Base-by-base conservation (phyloP, 1,140 invertebrate species). In the Brachionus angularis region DNA sequence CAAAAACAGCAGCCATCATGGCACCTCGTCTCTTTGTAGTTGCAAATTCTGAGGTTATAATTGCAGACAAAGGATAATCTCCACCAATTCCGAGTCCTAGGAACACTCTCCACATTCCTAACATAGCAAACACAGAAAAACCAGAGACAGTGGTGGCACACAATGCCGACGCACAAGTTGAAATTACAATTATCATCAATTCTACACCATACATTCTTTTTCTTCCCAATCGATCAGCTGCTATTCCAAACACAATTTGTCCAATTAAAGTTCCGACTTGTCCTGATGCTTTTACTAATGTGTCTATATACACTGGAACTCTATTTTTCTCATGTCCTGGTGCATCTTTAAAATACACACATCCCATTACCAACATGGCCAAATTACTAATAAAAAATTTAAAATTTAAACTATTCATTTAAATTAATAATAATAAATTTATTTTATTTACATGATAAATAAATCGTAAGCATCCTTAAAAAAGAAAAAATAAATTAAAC, bases 11-110 rank as follows among this genome's bases (percentile, higher is more conserved):
- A n/a, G 67, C 67, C n/a, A 70, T 8, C 31, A 70, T 34, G 14
- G 31, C 27, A 3, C 67, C 67, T 16, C 67, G 42, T n/a, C 36
- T 18, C 8, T 50, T 50, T 34, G 33, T 36, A 14, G 25, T 70
- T 12, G 67, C 25, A 16, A 31, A 29, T 42, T 70, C 67, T 7
- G 46, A 39, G 7, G 67, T 50, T 3, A 70, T 50, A 2, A 36
- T 53, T 3, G 67, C 67, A 23, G 67, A 70, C 8, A 70, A n/a
- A 29, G 67, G 67, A 31, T 70, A 70, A 52, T 70, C 67, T 12
- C 67, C 67, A 23, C 67, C 67, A 14, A 70, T 70, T 50, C 67
- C 67, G 34, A 70, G 8, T 14, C 67, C 67, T 5, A 70, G 29
- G 16, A 70, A 25, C 36, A 70, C 23, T 5, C 67, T 27, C 67